Conservation (phyloP, 2,113 vertebrate species). For the Megaleporinus macrocephalus region DNA sequence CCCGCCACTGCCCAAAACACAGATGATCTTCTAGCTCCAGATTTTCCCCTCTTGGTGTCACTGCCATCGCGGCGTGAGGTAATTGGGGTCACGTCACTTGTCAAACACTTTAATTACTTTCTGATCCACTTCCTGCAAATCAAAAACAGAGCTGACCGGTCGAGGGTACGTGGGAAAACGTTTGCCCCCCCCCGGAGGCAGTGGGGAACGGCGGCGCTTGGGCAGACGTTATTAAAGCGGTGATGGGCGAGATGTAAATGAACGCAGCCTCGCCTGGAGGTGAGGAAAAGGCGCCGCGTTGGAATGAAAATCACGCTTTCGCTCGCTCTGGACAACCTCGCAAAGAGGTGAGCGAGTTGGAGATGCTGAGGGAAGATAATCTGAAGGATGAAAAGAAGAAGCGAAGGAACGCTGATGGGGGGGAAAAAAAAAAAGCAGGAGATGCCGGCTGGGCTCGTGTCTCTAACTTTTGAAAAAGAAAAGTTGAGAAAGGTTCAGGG, state of each 20-base stretch:
- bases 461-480: not conserved
- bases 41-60: constrained; percentile 22
- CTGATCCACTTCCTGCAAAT: constrained; percentile 62
- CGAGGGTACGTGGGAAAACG: constrained; percentile 35
- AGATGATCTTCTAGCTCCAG: not conserved
- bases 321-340: constrained; percentile 38
- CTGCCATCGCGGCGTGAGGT: constrained; percentile 45
- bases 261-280: constrained; percentile 52
- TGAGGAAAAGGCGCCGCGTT: constrained; percentile 51
- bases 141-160: constrained; percentile 46
- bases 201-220: constrained; percentile 42
- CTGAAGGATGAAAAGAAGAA: constrained; percentile 17
- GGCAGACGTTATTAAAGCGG: constrained; percentile 52
- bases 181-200: constrained; percentile 50
- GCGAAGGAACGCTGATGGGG: not conserved
- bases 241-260: constrained; percentile 48
- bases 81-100: constrained; percentile 70
- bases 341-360: constrained; percentile 48
- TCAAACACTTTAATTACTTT: constrained; percentile 68
- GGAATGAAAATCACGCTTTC: constrained; percentile 42
- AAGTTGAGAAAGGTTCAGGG: constrained; percentile 25
- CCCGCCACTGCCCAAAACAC: constrained; percentile 13
- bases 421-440: no score
- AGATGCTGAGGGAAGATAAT: constrained; percentile 44
- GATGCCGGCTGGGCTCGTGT: not conserved